Evolutionary conservation across 2,797 vertebrate species (phyloP).

Genomic region (Halcyon chelicuti): DNA sequence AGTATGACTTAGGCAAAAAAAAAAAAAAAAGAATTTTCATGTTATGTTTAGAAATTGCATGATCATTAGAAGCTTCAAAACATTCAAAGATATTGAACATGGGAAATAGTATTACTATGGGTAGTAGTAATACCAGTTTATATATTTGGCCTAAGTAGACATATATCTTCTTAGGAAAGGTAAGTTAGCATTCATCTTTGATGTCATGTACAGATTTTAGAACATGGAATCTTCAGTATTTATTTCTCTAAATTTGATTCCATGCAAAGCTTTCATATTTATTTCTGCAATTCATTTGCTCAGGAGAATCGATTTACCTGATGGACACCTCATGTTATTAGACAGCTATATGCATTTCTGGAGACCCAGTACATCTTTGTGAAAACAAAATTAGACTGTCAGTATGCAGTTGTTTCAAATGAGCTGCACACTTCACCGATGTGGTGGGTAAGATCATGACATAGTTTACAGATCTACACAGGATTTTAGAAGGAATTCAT

Average conservation of each 20-base stretch:
- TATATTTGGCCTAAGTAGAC: neutral
- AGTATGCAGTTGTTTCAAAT: constrained; percentile 9
- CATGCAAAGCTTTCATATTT: neutral
- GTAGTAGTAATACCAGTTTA: neutral
- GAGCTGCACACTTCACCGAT: neutral
- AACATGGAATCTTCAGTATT: neutral
- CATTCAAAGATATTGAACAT: neutral
- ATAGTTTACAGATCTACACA: neutral
- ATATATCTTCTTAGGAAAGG: neutral
- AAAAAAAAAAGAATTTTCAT: neutral
- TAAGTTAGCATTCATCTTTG: neutral
- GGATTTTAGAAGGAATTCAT: constrained; percentile 39
- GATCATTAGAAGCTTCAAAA: neutral
- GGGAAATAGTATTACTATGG: neutral
- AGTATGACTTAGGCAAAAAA: neutral
- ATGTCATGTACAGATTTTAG: neutral
- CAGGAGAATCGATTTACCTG: neutral
- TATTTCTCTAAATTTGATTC: neutral
- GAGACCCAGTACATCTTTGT: neutral
- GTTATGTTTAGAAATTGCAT: neutral
- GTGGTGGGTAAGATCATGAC: constrained; percentile 34
- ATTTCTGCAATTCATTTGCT: neutral
- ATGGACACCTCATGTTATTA: neutral
- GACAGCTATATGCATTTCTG: neutral
- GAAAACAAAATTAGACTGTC: neutral